A percentile compares a stretch with the other conserved stretches of the same genome.
phyloP scores from a whole-genome alignment of 1,140 invertebrate genomes.

The Pogonomyrmex barbatus region DNA sequence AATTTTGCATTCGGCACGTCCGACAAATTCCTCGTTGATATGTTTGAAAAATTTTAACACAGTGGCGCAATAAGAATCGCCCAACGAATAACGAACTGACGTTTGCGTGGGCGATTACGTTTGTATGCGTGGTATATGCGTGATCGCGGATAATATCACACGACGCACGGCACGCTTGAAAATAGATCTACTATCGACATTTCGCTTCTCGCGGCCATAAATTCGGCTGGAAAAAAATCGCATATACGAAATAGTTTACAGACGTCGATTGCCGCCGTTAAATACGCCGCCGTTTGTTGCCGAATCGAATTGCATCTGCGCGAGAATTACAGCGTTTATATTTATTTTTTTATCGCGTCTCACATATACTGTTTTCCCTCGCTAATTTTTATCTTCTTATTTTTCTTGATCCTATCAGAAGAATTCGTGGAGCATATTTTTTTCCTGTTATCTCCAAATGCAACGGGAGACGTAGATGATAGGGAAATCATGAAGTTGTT shows the following conservation, averaged over 20 bases:
- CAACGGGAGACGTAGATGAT: not conserved
- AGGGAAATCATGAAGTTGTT: constrained; percentile 1
- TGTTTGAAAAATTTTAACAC: constrained; percentile 40
- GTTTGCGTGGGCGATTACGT: constrained; percentile 12
- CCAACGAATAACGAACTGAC: constrained; percentile 30
- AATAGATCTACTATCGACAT: constrained; percentile 69
- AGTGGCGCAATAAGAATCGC: constrained; percentile 42
- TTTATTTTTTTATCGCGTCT: constrained; percentile 59
- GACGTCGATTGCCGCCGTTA: constrained; percentile 62
- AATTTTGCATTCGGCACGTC: constrained; percentile 7
- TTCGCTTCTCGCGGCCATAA: constrained; percentile 61
- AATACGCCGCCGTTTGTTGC: constrained; percentile 60
- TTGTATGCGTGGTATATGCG: not conserved
- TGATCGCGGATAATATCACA: constrained; percentile 29
- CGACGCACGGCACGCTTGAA: constrained; percentile 46
- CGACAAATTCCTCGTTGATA: not conserved
- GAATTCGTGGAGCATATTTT: not conserved
- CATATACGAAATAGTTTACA: constrained; percentile 68
- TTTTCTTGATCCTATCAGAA: not conserved
- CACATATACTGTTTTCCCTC: not conserved
- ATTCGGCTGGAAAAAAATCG: constrained; percentile 61
- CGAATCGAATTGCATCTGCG: constrained; percentile 65
- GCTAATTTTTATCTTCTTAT: constrained; percentile 7
- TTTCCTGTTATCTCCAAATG: not conserved
- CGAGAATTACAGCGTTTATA: constrained; percentile 41